Evolutionary conservation across 2,888 invertebrate genomes (phyloP), one percentile per base, ranked within the genome.

Genomic region (Yponomeuta evonymella): DNA sequence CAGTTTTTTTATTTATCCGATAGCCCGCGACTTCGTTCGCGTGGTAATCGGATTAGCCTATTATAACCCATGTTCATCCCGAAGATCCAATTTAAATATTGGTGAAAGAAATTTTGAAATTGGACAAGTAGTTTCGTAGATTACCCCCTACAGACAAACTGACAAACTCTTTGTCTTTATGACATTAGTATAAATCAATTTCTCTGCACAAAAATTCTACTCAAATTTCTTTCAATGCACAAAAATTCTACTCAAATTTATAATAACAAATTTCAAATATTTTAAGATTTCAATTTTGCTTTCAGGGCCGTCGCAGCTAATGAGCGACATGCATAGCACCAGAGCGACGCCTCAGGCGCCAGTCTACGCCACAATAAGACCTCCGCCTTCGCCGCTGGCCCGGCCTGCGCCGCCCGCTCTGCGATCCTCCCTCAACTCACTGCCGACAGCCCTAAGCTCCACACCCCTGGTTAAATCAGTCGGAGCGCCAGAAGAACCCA

Each of bases 221-320:
- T 23, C 23, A 36, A 33, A 4, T 4, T 3, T 33, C 4, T 2
- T 33, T 33, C 33, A 33, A 3, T 33, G 23, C 23, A 23, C 23
- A 23, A 23, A 23, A 23, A 23, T 23, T 23, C 23, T 23, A 23
- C 23, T 23, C 23, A 23, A 23, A 23, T 23, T 23, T 23, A 23
- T 1, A 23, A 23, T 23, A 23, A 23, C 1, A 23, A 1, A 23
- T 23, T 23, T 23, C 23, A 23, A 23, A 12, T 65, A 30, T 33
- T 64, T 2, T 33, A 65, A 30, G 8, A 51, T 68, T 51, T 51
- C 69, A 72, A 77, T 43, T 73, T 80, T 78, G 75, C 75, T 91
- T 90, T 74, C 90, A 93, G 93, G 92, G 71, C 90, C 91, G 11
- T 90, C 90, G 5, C 92, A 91, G 74, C 76, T 92, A 70, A 77